Evolutionary conservation across 2,797 vertebrate species (phyloP), one percentile per base, ranked within the genome.

Genomic region (Galago senegalensis): DNA sequence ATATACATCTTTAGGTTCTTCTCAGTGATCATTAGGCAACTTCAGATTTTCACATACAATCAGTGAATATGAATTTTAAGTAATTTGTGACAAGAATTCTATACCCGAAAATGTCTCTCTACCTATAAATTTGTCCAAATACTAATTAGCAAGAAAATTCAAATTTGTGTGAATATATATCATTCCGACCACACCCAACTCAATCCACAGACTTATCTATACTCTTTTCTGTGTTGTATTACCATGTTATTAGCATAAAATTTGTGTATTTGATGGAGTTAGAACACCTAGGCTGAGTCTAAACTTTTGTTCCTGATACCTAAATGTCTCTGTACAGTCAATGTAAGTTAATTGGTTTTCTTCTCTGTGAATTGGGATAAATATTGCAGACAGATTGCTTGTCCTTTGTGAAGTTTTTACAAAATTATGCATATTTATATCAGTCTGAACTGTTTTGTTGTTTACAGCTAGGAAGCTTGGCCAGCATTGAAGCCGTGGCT

Each of bases 31-130:
- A 67, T 21, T 40, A 96, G 37, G 87, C 1, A 81, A 29, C 3
- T 82, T 29, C 23, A 75, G 11, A 70, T 92, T 81, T 93, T 2
- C 43, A 87, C 49, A 72, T n/a, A 77, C 80, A 90, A 82, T 92
- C 69, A 90, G 7, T 53, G 37, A 70, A 46, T 80, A 20, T 31
- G 29, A 92, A 73, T 77, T 85, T 5, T 89, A 91, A 76, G 9
- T 31, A 89, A n/a, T 40, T 87, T 93, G 14, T 65, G 34, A 70
- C 37, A 81, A 94, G 72, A 88, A 84, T 81, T 5, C 27, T 81
- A 91, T 46, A 75, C 20, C 16, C 82, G 65, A 91, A 94, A 90
- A 70, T 61, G 12, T 67, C 1, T 89, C 65, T 87, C 16, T 81
- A 61, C 25, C 37, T 88, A 34, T 46, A 73, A 77, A 82, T 37